Conservation (phyloP, 2,113 vertebrate genomes). For the Grus americana region DNA sequence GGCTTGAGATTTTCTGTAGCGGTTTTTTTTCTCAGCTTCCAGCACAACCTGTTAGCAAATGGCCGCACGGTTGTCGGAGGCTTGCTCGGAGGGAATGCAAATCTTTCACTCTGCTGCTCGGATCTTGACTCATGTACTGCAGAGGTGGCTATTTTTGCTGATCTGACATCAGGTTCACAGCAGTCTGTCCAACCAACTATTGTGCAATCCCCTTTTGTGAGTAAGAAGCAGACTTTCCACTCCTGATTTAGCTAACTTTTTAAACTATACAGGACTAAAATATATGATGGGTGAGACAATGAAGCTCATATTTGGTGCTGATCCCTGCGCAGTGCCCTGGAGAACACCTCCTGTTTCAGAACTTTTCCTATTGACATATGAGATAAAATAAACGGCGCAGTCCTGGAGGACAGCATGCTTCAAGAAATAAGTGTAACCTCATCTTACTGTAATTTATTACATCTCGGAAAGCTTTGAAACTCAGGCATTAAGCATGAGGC, state of each 20-base stretch:
- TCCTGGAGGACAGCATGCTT: neutral
- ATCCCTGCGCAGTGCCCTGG: neutral
- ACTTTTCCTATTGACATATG: slow-evolving; percentile 26
- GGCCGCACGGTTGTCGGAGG: fast-evolving
- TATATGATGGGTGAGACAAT: slow-evolving; percentile 43
- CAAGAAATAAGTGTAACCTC: slow-evolving; percentile 47
- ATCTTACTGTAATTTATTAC: neutral
- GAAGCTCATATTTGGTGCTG: slow-evolving; percentile 20
- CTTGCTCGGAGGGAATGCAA: neutral
- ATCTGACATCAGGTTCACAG: slow-evolving; percentile 75
- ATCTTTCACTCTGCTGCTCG: neutral
- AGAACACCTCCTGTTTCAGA: slow-evolving; percentile 41
- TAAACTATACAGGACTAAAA: slow-evolving; percentile 40
- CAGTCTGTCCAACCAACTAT: slow-evolving; percentile 51
- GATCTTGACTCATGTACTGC: slow-evolving; percentile 48
- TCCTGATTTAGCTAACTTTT: slow-evolving; percentile 69
- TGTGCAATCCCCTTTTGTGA: slow-evolving; percentile 18
- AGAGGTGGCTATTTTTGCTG: slow-evolving; percentile 75
- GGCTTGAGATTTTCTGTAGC: neutral
- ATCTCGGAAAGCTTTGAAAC: slow-evolving; percentile 5
- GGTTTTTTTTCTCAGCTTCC: neutral
- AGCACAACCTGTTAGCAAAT: slow-evolving; percentile 6
- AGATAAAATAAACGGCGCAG: neutral
- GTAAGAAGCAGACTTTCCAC: slow-evolving; percentile 71
- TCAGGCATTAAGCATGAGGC: neutral